Base-by-base conservation (phyloP, 2,113 vertebrate genomes). In the Neoarius graeffei region DNA sequence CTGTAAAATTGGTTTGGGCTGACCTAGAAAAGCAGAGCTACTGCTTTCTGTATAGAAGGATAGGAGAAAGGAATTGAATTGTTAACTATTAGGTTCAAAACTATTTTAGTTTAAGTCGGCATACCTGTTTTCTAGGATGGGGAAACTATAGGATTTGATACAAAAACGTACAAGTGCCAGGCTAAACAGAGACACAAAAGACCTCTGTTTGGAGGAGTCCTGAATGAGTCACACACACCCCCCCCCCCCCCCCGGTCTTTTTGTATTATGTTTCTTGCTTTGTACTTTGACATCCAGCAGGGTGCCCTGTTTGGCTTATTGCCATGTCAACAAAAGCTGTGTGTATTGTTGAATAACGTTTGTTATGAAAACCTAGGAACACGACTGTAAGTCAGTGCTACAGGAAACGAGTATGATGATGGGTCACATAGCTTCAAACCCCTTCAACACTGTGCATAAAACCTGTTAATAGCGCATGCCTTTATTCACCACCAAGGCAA, bases 21-120 rank as follows among this genome's bases (percentile, higher is more conserved):
- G 91, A 91, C 91, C 90, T 86, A 90, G 83, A 91, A 88, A 90
- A 42, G 27, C 73, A 69, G 60, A 20, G 60, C 59, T 80, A 42
- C 76, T 85, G 27, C 13, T 48, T 85, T 66, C 42, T 83, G 62
- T 85, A 42, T 85, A 60, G 73, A 30, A 81, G 82, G 15, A 42
- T 69, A 64, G 73, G 56, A 50, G 79, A 74, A 60, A 79, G 25
- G 7, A 80, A 80, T 14, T 17, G 76, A 80, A 80, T 57, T 52
- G 48, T 77, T 50, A 11, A 52, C 48, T 17, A 4, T 17, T 57
- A 17, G 2, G 19, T 56, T 80, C n/a, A 17, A 19, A 8, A 23
- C 35, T 23, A n/a, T 77, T 77, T 52, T 77, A 77, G 42, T 74
- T 74, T 20, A 50, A 20, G 57, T 56, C n/a, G 15, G 3, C 13